Conservation (phyloP, 2,797 vertebrate species). For the Bovichtus variegatus region DNA sequence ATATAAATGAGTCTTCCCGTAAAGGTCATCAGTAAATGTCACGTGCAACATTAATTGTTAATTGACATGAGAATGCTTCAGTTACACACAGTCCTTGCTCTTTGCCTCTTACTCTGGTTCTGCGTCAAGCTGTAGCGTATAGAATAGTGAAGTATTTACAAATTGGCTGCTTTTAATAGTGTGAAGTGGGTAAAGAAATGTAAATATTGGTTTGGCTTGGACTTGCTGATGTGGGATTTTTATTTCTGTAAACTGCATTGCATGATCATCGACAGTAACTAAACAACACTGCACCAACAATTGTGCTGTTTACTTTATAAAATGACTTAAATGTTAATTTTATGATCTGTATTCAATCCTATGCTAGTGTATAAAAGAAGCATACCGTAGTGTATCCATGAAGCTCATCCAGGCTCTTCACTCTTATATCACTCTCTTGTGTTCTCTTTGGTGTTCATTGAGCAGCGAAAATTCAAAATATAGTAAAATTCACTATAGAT, state of each 20-base stretch:
- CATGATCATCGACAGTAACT: not conserved
- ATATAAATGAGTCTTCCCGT: not conserved
- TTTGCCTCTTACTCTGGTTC: not conserved
- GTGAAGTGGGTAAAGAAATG: not conserved
- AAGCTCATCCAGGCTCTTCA: too few relatives aligned
- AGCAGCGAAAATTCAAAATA: too few relatives aligned
- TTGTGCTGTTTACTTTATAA: too few relatives aligned
- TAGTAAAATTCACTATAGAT: too few relatives aligned
- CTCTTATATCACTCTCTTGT: too few relatives aligned
- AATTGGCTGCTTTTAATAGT: not conserved
- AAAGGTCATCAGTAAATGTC: slow-evolving; percentile 25
- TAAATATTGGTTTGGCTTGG: not conserved
- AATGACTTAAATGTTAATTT: not conserved
- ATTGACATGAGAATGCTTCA: not conserved
- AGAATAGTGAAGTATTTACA: slow-evolving; percentile 4
- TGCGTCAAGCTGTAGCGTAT: not conserved
- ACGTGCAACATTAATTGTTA: not conserved
- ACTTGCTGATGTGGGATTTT: not conserved
- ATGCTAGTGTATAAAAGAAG: not conserved
- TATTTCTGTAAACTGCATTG: not conserved
- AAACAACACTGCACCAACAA: too few relatives aligned
- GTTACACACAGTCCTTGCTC: not conserved
- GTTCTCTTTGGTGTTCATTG: too few relatives aligned
- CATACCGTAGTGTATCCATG: too few relatives aligned
- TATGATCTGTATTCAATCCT: not conserved